phyloP scores from a whole-genome alignment of 2,113 vertebrate genomes.

The Loxodonta africana region DNA sequence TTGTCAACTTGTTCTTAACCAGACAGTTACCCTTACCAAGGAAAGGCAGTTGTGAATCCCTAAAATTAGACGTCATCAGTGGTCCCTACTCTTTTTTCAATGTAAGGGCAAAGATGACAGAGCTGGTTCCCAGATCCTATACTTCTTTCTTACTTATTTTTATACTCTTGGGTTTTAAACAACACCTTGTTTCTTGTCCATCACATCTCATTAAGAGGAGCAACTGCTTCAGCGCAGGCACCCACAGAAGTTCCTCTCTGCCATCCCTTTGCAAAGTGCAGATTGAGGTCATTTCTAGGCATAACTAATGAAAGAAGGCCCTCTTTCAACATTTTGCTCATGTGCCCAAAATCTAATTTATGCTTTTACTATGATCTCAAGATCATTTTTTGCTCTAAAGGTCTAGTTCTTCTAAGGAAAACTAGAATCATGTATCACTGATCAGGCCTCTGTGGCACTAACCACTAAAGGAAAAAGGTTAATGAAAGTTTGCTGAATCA shows the following conservation, averaged over 20 bases:
- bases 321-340: not conserved
- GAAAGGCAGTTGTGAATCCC: not conserved
- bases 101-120: not conserved
- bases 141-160: not conserved
- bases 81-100: not conserved
- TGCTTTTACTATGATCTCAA: not conserved
- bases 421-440: not conserved
- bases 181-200: not conserved
- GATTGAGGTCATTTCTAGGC: not conserved
- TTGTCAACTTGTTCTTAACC: not conserved
- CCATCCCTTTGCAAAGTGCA: not conserved
- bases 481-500: not conserved
- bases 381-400: conserved; percentile 1
- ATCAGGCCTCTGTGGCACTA: not conserved
- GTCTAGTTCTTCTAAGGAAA: not conserved
- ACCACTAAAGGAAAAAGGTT: not conserved
- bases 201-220: not conserved
- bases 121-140: no score
- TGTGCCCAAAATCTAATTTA: not conserved
- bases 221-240: not conserved
- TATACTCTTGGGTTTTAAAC: not conserved
- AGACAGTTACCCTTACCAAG: not conserved
- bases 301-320: not conserved
- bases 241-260: not conserved
- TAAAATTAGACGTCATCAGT: not conserved